Evolutionary conservation across 2,113 vertebrate species (phyloP), one percentile per base, ranked within the genome.

Genomic region (Speoplatyrhinus poulsoni): DNA sequence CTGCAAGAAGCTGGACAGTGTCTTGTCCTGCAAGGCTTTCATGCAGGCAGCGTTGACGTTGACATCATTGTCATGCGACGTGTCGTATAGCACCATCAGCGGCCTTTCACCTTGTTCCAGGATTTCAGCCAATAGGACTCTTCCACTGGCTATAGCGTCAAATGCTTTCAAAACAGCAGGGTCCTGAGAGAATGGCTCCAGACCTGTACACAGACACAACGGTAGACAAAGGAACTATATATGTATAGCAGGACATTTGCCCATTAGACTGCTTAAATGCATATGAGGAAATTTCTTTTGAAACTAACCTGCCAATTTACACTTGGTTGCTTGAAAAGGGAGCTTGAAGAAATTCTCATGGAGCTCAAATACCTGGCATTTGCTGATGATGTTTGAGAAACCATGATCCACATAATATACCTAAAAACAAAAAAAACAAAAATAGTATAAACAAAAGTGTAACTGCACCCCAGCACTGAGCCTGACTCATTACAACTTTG

Each of bases 41-140:
- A 96, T 81, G 84, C 97, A 98, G 70, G 90, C 90, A 26, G 95
- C 91, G n/a, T 99, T 99, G 73, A 99, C 96, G 84, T 98, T 99
- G 83, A 99, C 86, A 32, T 99, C 98, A 0, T 98, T 96, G 65
- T 99, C 98, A 80, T 98, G 96, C 0, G 98, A 98, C 12, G 96
- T 98, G 69, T 99, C 98, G 12, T 98, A 99, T 16, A 99, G 90
- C 62, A 99, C 93, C n/a, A 96, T 92, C 33, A 95, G 85, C 32
- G 98, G 98, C 60, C 80, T 79, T 46, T 93, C 91, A 32, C 91
- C 86, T 73, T 93, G 93, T 68, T 96, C 93, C 10, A 98, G 79
- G 82, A 98, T 95, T 89, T 99, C 98, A 46, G 96, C 95, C 75
- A 96, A 87, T 56, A 98, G 90, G 88, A 99, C 98, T 85, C 93